Evolutionary conservation across 2,113 vertebrate genomes (phyloP), one percentile per base, ranked within the genome.

Genomic region (Oncorhynchus nerka): DNA sequence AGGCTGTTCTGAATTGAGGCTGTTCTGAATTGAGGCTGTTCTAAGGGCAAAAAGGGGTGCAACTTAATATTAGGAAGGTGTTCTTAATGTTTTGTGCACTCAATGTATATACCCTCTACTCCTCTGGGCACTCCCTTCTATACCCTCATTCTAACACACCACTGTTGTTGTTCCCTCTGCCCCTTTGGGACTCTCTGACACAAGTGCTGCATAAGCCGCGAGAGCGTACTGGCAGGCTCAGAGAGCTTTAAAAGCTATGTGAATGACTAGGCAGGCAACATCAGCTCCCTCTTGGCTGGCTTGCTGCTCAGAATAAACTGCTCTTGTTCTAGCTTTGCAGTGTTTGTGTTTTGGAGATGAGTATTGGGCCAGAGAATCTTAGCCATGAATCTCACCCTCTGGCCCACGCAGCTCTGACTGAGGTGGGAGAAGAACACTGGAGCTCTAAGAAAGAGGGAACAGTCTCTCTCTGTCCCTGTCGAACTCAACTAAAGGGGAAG

Each of bases 41-140:
- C 34, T 39, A 8, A 39, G 34, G 34, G 34, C 34, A 39, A 39
- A 39, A 9, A 9, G 34, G 34, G 34, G 8, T 39, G 8, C 34
- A 39, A 39, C 34, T 9, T 8, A 39, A 39, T 39, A 39, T 39
- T 39, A 39, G 7, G 8, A 39, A 45, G 39, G 2, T 45, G 39
- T 45, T 45, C 9, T 45, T 45, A 11, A 45, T 11, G 39, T 45
- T 45, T 45, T 45, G 34, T 45, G 1, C 39, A 45, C 39, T 45
- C 9, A 45, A 45, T 45, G 39, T 45, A 80, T 71, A 62, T 49
- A 48, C 51, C 11, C 15, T 65, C n/a, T 28, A 71, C 71, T 74
- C 39, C 16, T 55, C 51, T 55, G 51, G 51, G 51, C 12, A 55
- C 15, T 55, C 13, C 51, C 16, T 19, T 55, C 51, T 49, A 45